Percentiles rank a stretch among this genome's conserved stretches.
Evolutionary conservation across 2,797 vertebrate genomes (phyloP).

Genomic region (Decapterus maruadsi): DNA sequence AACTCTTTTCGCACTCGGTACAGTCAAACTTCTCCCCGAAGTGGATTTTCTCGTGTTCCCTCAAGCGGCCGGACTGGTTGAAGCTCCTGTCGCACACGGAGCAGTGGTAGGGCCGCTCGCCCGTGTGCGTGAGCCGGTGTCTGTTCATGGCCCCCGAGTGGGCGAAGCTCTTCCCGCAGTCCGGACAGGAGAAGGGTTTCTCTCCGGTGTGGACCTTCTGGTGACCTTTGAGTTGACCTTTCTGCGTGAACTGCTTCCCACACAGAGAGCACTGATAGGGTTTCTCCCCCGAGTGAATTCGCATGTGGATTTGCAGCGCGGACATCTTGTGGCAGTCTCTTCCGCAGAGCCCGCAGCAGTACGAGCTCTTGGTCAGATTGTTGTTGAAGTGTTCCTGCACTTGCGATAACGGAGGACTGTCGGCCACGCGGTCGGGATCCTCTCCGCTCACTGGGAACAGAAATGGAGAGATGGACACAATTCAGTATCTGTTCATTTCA

Average conservation of each 20-base stretch:
- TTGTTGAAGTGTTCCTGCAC: conserved; percentile 27
- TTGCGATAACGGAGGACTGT: conserved; percentile 23
- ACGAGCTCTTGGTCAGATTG: conserved; percentile 63
- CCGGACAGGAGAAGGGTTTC: conserved; percentile 78
- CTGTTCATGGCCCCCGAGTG: conserved; percentile 82
- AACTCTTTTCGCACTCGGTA: conserved; percentile 80
- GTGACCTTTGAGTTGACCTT: conserved; percentile 83
- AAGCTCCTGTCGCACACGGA: conserved; percentile 76
- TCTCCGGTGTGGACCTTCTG: conserved; percentile 83
- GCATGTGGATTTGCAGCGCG: conserved; percentile 83
- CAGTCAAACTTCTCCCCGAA: conserved; percentile 82
- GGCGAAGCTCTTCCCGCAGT: conserved; percentile 82
- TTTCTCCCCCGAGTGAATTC: conserved; percentile 92
- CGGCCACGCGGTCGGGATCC: neutral
- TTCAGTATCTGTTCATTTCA: no score
- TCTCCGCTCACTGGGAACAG: conserved; percentile 52
- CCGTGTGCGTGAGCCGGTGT: conserved; percentile 81
- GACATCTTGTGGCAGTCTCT: conserved; percentile 85
- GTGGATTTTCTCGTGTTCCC: conserved; percentile 83
- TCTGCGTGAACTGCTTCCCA: conserved; percentile 83
- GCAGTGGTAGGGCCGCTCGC: conserved; percentile 81
- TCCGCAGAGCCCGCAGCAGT: conserved; percentile 81
- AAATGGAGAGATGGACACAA: neutral
- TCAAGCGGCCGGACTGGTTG: conserved; percentile 81
- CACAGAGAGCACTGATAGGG: conserved; percentile 88